phyloP scores from a whole-genome alignment of 2,797 vertebrate genomes.

The Microchirus variegatus region DNA sequence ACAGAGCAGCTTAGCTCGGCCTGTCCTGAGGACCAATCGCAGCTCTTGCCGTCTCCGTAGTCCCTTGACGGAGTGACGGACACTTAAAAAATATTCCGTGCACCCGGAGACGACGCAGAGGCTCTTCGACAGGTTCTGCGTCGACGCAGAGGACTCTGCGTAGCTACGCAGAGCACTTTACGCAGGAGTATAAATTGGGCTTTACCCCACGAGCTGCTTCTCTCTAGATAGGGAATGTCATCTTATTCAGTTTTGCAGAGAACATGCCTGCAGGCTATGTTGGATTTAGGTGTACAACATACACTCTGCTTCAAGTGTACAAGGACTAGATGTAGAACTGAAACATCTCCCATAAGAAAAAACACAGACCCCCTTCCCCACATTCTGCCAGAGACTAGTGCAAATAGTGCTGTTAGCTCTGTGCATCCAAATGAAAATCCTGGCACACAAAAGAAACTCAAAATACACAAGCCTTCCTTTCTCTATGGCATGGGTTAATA shows the following conservation, averaged over 20 bases:
- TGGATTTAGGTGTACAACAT: constrained; percentile 8
- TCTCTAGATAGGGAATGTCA: constrained; percentile 7
- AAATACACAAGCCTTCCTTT: constrained; percentile 22
- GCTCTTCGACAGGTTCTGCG: too few relatives aligned
- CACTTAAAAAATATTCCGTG: too few relatives aligned
- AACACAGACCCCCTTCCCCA: background rate
- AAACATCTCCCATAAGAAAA: constrained; percentile 9
- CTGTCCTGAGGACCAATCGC: too few relatives aligned
- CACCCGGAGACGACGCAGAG: too few relatives aligned
- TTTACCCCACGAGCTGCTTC: constrained; percentile 10
- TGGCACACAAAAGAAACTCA: constrained; percentile 33
- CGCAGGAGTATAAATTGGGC: too few relatives aligned
- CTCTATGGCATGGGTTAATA: constrained; percentile 2
- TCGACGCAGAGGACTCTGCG: too few relatives aligned
- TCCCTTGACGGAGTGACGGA: too few relatives aligned
- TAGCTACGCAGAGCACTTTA: too few relatives aligned
- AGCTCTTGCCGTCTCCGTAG: too few relatives aligned
- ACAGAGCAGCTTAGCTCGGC: too few relatives aligned
- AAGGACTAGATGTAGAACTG: background rate
- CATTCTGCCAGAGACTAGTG: constrained; percentile 9
- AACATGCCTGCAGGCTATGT: constrained; percentile 5
- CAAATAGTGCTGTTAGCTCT: constrained; percentile 49
- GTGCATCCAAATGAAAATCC: constrained; percentile 49
- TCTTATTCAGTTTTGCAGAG: constrained; percentile 1
- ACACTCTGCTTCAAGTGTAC: constrained; percentile 7